These are phyloP conservation scores for Diadegma fenestrale DNA, from an alignment of 2,888 invertebrate genomes.

Conservation along the genomic window DNA sequence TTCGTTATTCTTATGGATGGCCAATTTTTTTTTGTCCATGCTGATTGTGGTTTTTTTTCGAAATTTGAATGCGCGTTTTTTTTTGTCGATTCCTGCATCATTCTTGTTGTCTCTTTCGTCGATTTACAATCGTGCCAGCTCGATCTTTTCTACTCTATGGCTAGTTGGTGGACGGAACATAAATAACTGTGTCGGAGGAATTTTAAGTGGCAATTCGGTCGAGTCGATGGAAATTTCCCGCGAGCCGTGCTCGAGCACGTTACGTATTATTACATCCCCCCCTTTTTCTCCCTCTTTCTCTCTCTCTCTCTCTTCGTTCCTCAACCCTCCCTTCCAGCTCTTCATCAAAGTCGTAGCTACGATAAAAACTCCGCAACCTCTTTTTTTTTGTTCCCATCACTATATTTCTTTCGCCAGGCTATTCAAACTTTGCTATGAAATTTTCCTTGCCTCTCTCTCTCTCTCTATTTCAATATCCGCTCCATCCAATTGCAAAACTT, in stretches of 20 bases:
- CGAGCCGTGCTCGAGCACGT: conserved; percentile 67
- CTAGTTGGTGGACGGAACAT: conserved; percentile 69
- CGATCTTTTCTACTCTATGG: conserved; percentile 62
- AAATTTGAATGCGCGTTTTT: conserved; percentile 23
- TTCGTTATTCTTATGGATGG: not conserved
- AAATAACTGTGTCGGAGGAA: conserved; percentile 70
- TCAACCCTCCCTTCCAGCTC: not conserved
- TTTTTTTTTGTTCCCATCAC: conserved; percentile 63
- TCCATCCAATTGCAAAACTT: conserved; percentile 67
- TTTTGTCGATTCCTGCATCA: conserved; percentile 13
- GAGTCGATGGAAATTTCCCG: conserved; percentile 70
- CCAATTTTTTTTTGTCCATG: not conserved
- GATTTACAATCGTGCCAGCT: conserved; percentile 54
- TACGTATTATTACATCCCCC: conserved; percentile 69
- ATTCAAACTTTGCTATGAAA: conserved; percentile 69
- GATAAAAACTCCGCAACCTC: conserved; percentile 47
- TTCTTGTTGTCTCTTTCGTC: conserved; percentile 24
- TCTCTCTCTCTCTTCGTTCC: not conserved
- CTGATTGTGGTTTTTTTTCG: not conserved
- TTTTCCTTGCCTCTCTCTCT: conserved; percentile 61
- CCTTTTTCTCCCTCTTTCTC: not conserved
- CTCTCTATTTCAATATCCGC: conserved; percentile 69
- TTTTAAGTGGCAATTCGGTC: conserved; percentile 71
- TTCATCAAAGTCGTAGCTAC: conserved; percentile 39
- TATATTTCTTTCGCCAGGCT: conserved; percentile 63